Evolutionary conservation across 2,113 vertebrate species (phyloP), one percentile per base, ranked within the genome.

Genomic region (Zosterops hypoxanthus): DNA sequence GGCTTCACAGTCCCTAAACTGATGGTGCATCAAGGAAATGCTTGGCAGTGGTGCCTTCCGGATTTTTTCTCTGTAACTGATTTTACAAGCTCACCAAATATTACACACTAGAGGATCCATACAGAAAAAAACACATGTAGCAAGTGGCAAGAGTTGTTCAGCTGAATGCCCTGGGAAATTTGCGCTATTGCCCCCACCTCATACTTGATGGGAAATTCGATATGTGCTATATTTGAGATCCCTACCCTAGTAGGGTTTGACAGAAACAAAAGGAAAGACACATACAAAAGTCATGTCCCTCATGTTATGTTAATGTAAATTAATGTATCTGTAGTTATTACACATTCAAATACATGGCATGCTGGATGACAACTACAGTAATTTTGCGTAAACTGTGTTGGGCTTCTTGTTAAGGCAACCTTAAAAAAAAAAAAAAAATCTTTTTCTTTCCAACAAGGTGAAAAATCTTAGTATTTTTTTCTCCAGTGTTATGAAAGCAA

Each of bases 301-400:
- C 12, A 20, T 1, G 1, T 25, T 73, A 61, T 0, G 0, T 42
- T 47, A 64, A 59, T 1, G 3, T 36, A 66, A 71, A 56, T 53
- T 70, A 55, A 50, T 11, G 0, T 59, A 7, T 23, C 26, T 52
- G 5, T 23, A 52, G 24, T 50, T 66, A 36, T 19, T 82, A 18
- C 14, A 68, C 46, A 34, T 2, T 1, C 0, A 0, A 82, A 47
- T 24, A 76, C n/a, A 53, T 2, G 3, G 8, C 5, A 42, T 21
- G 12, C 6, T 41, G 28, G 11, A 36, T 18, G 64, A n/a, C 15
- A 79, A 33, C 36, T 14, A 6, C 66, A 75, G 21, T 6, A 26
- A 25, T 29, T 84, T 84, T 52, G 33, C 18, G 14, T 46, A 81
- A 86, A 2, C 12, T 36, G 9, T 50, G 33, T 91, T 89, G 9